Evolutionary conservation across 2,797 vertebrate species (phyloP).

Genomic region (Carcharodon carcharias): DNA sequence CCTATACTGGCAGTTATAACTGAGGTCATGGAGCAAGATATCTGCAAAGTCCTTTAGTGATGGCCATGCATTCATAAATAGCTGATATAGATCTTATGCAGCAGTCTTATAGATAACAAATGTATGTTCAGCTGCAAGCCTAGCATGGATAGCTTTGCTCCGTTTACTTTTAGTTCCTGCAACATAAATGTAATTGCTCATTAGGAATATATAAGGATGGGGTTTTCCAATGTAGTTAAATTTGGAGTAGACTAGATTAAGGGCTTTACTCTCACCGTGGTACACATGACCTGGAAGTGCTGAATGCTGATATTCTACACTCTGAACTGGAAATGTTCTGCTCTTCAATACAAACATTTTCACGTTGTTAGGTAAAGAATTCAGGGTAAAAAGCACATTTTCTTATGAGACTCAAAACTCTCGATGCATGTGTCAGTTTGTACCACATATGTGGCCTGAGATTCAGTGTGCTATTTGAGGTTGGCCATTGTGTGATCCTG

Average conservation of each 20-base stretch:
- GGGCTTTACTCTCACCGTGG: neutral
- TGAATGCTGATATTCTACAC: neutral
- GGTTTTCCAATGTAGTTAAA: neutral
- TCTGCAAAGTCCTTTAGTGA: neutral
- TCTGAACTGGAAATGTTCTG: neutral
- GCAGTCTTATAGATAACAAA: neutral
- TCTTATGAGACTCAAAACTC: neutral
- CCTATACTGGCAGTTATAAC: conserved; percentile 1
- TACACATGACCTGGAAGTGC: neutral
- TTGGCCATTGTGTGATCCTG: neutral
- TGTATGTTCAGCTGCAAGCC: neutral
- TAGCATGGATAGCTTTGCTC: neutral
- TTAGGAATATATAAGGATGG: neutral
- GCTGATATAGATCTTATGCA: neutral
- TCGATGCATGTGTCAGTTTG: neutral
- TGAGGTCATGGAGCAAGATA: too few relatives aligned
- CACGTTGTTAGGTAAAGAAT: neutral
- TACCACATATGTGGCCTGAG: neutral
- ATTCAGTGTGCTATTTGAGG: neutral
- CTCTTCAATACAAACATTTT: neutral
- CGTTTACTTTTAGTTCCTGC: neutral
- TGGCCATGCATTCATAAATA: neutral
- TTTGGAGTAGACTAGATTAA: neutral
- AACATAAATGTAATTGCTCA: neutral
- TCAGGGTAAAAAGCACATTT: neutral